Evolutionary conservation across 2,113 vertebrate genomes (phyloP).

Genomic region (Sinocyclocheilus maitianheensis): DNA sequence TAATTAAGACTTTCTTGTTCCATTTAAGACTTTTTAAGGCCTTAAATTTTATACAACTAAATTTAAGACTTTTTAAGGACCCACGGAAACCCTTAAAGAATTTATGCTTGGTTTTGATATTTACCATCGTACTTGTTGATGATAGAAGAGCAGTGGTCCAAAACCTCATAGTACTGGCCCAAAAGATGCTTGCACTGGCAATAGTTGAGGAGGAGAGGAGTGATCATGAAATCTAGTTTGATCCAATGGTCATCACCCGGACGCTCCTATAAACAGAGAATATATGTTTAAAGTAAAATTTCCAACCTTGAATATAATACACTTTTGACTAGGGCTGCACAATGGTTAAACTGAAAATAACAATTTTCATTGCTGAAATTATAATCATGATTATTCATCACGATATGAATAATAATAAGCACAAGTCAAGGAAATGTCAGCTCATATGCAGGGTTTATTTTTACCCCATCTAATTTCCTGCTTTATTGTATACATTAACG

Average conservation of each 20-base stretch:
- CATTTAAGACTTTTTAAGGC: no score
- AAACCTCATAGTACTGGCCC: constrained; percentile 90
- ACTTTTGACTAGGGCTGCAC: background rate
- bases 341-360: background rate
- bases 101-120: constrained; percentile 32
- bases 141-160: constrained; percentile 92
- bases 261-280: constrained; percentile 78
- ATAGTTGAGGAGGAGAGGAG: constrained; percentile 90
- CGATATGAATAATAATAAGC: no score
- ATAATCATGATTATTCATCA: no score
- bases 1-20: no score
- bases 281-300: background rate
- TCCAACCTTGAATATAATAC: background rate
- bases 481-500: background rate
- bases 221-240: constrained; percentile 87
- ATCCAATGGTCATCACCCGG: constrained; percentile 89
- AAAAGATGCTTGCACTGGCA: constrained; percentile 90
- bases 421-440: no score
- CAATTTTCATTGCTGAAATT: no score
- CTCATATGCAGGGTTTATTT: no score
- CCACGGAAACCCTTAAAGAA: background rate
- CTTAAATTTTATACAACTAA: no score
- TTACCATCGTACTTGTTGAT: constrained; percentile 92
- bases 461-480: background rate
- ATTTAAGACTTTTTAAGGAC: no score